Percentiles rank a stretch among this genome's conserved stretches.
These are phyloP conservation scores for Callaeas wilsoni DNA, from an alignment of 2,113 vertebrate genomes.

Conservation along the genomic window DNA sequence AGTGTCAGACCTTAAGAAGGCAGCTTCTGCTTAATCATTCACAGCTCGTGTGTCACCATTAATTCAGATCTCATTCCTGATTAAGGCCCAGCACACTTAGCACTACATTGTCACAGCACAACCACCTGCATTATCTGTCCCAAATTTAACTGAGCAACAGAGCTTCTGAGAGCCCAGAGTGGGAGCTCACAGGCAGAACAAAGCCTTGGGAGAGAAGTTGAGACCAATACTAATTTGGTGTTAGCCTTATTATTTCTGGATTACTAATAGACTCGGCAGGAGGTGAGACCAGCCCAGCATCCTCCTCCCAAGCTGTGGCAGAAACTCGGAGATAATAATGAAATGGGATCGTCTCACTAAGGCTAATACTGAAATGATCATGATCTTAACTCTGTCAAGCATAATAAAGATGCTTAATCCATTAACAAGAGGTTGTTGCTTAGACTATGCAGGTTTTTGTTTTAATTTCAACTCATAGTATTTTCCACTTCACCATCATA, in stretches of 20 bases:
- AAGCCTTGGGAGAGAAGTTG: background rate
- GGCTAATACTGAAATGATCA: background rate
- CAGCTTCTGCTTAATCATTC: constrained; percentile 8
- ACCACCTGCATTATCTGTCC: background rate
- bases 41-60: background rate
- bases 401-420: background rate
- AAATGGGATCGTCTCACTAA: background rate
- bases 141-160: background rate
- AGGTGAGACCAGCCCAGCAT: background rate
- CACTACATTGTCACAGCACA: background rate
- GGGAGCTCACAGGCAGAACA: background rate
- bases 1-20: background rate
- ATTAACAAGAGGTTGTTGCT: background rate
- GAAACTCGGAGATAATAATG: background rate
- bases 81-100: background rate
- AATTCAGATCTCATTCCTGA: constrained; percentile 7
- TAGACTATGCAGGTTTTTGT: background rate
- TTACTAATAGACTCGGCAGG: background rate
- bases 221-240: background rate
- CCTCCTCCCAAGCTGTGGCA: background rate
- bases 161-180: background rate
- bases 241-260: background rate
- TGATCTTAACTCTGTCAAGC: background rate
- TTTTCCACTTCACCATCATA: background rate
- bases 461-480: background rate